These are phyloP conservation scores for Machaerirhynchus nigripectus DNA, from an alignment of 2,113 vertebrate species.

Conservation along the genomic window DNA sequence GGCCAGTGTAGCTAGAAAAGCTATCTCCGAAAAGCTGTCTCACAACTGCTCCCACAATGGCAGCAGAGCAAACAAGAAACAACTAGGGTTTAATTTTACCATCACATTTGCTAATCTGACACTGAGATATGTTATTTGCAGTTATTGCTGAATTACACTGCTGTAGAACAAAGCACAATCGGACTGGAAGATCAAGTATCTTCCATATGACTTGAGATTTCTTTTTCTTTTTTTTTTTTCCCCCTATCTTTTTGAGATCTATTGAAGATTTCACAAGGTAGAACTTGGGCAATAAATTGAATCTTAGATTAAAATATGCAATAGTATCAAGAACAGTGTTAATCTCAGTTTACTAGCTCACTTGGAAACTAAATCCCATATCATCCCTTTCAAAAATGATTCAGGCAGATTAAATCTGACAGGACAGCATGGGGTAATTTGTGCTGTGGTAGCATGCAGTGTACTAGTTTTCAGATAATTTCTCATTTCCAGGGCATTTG, in stretches of 20 bases:
- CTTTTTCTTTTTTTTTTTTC: not conserved
- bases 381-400: constrained; percentile 49
- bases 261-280: not conserved
- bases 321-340: not conserved
- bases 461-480: constrained; percentile 61
- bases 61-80: not conserved
- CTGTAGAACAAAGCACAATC: not conserved
- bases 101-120: not conserved
- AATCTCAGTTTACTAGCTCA: constrained; percentile 13
- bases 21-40: not conserved
- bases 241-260: not conserved
- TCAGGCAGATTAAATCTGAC: constrained; percentile 62
- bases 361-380: constrained; percentile 35
- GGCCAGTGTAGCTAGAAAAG: not conserved
- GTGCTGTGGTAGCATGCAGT: constrained; percentile 38
- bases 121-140: not conserved
- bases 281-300: not conserved
- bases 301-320: constrained; percentile 7
- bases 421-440: constrained; percentile 60
- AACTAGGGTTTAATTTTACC: not conserved
- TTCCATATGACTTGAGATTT: not conserved
- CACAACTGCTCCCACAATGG: not conserved
- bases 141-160: not conserved
- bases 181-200: not conserved
- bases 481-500: constrained; percentile 58